phyloP scores from a whole-genome alignment of 2,113 vertebrate genomes.

The Thinocorus orbignyianus region DNA sequence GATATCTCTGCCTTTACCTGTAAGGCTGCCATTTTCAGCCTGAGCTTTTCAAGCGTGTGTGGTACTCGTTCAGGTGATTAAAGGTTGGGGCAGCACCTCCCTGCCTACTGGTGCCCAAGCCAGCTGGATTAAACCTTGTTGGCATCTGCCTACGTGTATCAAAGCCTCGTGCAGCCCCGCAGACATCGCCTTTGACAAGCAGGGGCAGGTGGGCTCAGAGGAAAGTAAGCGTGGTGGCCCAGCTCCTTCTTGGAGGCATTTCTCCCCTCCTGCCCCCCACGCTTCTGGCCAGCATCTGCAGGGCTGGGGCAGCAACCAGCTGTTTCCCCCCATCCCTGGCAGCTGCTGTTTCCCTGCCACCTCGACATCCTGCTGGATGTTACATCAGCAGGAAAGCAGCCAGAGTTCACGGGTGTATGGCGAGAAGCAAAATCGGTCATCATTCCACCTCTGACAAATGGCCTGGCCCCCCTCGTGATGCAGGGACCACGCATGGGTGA shows the following conservation, averaged over 20 bases:
- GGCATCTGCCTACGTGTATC: fast-evolving
- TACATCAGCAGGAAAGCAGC: not conserved
- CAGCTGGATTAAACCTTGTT: not conserved
- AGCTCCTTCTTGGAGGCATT: not conserved
- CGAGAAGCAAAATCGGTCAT: not conserved
- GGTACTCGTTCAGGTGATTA: not conserved
- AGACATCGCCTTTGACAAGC: not conserved
- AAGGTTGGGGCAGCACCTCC: not conserved
- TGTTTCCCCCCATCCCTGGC: not conserved
- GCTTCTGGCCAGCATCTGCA: not conserved
- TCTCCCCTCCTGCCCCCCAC: not conserved
- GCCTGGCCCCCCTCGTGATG: fast-evolving
- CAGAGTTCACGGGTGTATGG: not conserved
- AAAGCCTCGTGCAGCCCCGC: not conserved
- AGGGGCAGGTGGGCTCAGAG: not conserved
- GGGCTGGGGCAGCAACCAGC: not conserved
- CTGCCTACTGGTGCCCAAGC: not conserved
- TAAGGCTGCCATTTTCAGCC: not conserved
- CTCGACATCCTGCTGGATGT: fast-evolving
- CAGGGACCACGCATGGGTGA: not conserved
- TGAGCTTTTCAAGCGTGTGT: not conserved
- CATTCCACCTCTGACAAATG: not conserved
- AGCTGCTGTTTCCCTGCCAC: not conserved
- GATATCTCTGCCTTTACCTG: not conserved
- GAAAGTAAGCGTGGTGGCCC: not conserved